Base-by-base conservation (phyloP, 2,797 vertebrate species). In the Hyperoplus immaculatus region DNA sequence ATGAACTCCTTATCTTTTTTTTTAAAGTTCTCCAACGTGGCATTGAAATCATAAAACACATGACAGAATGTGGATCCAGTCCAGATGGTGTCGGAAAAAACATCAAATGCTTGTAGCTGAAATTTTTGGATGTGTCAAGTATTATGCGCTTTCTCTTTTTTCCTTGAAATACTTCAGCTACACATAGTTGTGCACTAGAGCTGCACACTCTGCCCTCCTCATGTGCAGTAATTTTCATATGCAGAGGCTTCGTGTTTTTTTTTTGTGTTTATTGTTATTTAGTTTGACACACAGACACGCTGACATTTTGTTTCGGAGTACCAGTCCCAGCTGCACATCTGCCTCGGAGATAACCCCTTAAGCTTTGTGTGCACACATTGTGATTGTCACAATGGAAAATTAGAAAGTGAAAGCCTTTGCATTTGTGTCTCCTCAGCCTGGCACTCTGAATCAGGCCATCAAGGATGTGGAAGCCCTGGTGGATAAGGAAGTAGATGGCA, bases 391-490 rank as follows among this genome's bases (percentile, higher is more conserved):
- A 78, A 64, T 83, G 74, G 62, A 73, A 86, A 88, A 72, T 83
- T 83, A 86, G 54, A 89, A 74, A 71, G 74, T 90, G 41, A 93
- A 85, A 82, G 29, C 70, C 39, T 8, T 9, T 79, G 63, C n/a
- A 1, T 59, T 76, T 84, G 39, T 85, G 69, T 83, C 67, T 85
- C 75, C 81, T 78, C 84, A 97, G 95, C 95, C 95, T 43, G 95
- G 95, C 73, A 92, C 90, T 42, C 94, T 97, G 91, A 93, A 96
- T 73, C 96, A 96, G 77, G 95, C 94, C 21, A n/a, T 95, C 60
- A 94, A 96, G 80, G 94, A 98, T 53, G 18, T 96, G 51, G 90
- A 92, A 82, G 15, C 84, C 69, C 58, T 85, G 50, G 71, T 95
- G 70, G 62, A 91, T 49, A 83, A 89, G 21, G 91, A 89, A 57